Evolutionary conservation across 1,140 invertebrate genomes (phyloP), one percentile per base, ranked within the genome.

Genomic region (Pogonomyrmex californicus): DNA sequence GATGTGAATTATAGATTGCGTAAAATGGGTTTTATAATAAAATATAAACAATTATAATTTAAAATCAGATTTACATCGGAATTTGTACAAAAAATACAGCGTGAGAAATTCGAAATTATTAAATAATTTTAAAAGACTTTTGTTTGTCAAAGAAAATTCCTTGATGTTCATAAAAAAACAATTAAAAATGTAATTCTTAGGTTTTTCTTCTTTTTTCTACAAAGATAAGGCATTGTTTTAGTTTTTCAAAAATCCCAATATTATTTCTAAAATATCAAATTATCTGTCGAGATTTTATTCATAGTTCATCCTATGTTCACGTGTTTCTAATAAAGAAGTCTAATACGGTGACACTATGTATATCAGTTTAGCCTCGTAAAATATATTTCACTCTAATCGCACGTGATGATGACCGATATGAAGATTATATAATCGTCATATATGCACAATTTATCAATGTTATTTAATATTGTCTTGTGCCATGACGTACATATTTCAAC

Each of bases 311-410:
- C 2, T 36, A 3, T 4, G 0, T 36, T 47, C 4, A 66, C 12
- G n/a, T 66, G 76, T n/a, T 38, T 12, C 38, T n/a, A 36, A 79
- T 66, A 76, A 60, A 51, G 33, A 60, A 76, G 12, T 17, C 23
- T 51, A 51, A 51, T 36, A 14, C 9, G 44, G 0, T 33, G 17
- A 36, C 14, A 60, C 54, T 58, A 30, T 75, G 4, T 58, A 38
- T 4, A 79, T 10, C 41, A 47, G 12, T 66, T 63, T 65, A 36
- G 30, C 60, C 9, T 44, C 76, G n/a, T 6, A 38, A 36, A 79
- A 41, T 68, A 4, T 49, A n/a, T 79, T 66, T 66, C 4, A 65
- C 33, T 66, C 1, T 68, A 51, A 79, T 54, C 3, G 33, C 17
- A 36, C 10, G n/a, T 36, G 58, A 65, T 38, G 38, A 58, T 33